Conservation (phyloP, 2,888 invertebrate species). For the Barypeithes pellucidus region DNA sequence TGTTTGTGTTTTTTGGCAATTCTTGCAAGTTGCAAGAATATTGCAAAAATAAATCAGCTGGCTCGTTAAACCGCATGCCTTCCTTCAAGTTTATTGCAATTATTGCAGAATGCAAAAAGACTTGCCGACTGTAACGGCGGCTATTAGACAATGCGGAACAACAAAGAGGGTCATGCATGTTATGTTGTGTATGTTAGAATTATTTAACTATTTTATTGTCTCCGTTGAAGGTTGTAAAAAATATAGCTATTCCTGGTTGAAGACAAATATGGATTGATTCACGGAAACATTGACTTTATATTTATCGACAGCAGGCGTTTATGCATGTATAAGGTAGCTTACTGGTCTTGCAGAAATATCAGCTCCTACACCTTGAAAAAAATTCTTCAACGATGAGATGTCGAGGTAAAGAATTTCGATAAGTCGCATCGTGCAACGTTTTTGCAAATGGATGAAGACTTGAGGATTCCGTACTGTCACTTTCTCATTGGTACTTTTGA, state of each 20-base stretch:
- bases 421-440: too few species aligned
- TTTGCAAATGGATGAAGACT: too few species aligned
- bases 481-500: too few species aligned
- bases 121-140: too few species aligned
- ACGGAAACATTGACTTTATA: conserved; percentile 25
- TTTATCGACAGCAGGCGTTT: conserved; percentile 10
- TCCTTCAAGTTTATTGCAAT: too few species aligned
- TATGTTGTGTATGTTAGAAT: not conserved
- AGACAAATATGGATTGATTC: conserved; percentile 33
- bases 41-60: too few species aligned
- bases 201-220: not conserved
- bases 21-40: too few species aligned
- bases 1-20: too few species aligned
- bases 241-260: conserved; percentile 4
- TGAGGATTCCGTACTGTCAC: too few species aligned
- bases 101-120: too few species aligned
- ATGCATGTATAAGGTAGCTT: not conserved
- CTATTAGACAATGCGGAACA: not conserved
- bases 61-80: too few species aligned
- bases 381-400: conserved; percentile 17
- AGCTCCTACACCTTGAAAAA: conserved; percentile 8
- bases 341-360: not conserved
- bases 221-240: conserved; percentile 11
- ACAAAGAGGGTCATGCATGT: not conserved
- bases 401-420: too few species aligned